phyloP scores from a whole-genome alignment of 2,797 vertebrate genomes.

The Periophthalmus magnuspinnatus region DNA sequence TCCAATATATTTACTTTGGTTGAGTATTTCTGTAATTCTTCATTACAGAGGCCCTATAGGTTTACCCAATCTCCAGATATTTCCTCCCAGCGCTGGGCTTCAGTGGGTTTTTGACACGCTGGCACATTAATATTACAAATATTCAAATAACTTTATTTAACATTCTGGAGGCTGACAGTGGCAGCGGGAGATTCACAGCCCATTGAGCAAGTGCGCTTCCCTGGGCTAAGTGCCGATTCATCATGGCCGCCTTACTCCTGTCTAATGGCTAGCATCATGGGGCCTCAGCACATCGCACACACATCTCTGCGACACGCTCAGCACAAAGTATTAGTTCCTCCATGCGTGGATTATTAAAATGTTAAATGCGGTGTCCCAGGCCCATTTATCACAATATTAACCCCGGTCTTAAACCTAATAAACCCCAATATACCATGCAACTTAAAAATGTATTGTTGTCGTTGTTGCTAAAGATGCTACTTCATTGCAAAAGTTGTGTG shows the following conservation, averaged over 20 bases:
- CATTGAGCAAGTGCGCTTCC: slow-evolving; percentile 77
- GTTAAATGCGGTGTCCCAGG: slow-evolving; percentile 40
- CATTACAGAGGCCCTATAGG: slow-evolving; percentile 22
- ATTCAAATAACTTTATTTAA: slow-evolving; percentile 85
- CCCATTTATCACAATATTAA: slow-evolving; percentile 54
- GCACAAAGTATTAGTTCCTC: slow-evolving; percentile 33
- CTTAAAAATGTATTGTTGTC: slow-evolving; percentile 30
- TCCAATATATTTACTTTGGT: slow-evolving; percentile 47
- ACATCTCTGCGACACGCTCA: slow-evolving; percentile 11
- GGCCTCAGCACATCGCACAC: slow-evolving; percentile 33
- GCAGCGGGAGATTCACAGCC: slow-evolving; percentile 76
- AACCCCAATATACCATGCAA: slow-evolving; percentile 22
- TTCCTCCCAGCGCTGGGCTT: slow-evolving; percentile 63
- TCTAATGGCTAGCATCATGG: slow-evolving; percentile 74
- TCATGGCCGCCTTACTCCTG: slow-evolving; percentile 76
- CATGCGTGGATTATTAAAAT: slow-evolving; percentile 46
- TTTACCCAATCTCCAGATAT: slow-evolving; percentile 46
- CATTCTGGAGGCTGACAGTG: slow-evolving; percentile 74
- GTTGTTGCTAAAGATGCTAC: slow-evolving; percentile 7
- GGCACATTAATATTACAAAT: slow-evolving; percentile 81
- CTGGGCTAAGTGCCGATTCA: slow-evolving; percentile 78
- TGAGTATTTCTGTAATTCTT: slow-evolving; percentile 32
- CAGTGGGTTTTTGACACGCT: slow-evolving; percentile 67
- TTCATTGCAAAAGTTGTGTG: not conserved
- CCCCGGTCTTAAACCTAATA: slow-evolving; percentile 33